These are phyloP conservation scores for Cavia aperea DNA, from an alignment of 2,113 vertebrate species.

Conservation along the genomic window DNA sequence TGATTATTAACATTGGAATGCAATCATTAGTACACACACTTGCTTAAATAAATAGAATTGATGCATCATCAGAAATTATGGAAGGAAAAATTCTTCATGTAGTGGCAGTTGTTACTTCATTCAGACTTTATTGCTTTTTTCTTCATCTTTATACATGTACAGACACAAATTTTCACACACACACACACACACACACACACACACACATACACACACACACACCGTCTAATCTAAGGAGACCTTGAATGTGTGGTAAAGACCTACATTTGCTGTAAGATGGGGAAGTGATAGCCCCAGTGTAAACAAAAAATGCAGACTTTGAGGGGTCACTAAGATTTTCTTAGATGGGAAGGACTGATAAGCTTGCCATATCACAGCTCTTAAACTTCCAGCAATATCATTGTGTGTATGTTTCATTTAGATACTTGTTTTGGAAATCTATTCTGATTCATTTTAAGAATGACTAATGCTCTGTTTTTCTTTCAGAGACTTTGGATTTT, in stretches of 20 bases:
- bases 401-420: background rate
- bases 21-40: slow-evolving; percentile 17
- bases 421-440: background rate
- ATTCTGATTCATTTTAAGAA: background rate
- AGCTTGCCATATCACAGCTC: background rate
- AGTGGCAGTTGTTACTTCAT: background rate
- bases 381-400: background rate
- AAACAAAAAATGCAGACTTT: background rate
- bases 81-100: slow-evolving; percentile 7
- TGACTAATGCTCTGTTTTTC: background rate
- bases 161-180: background rate
- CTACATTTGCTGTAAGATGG: background rate
- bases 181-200: background rate
- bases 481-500: background rate
- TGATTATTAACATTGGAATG: slow-evolving; percentile 37
- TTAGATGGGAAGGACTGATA: background rate
- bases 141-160: background rate
- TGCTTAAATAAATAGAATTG: slow-evolving; percentile 33
- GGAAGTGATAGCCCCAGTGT: background rate
- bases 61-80: background rate
- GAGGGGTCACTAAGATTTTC: background rate
- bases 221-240: background rate
- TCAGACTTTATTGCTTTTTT: background rate
- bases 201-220: background rate
- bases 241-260: background rate